A percentile compares a stretch with the other conserved stretches of the same genome.
These are phyloP conservation scores for Fabriciana adippe DNA, from an alignment of 2,888 invertebrate species.

Conservation along the genomic window DNA sequence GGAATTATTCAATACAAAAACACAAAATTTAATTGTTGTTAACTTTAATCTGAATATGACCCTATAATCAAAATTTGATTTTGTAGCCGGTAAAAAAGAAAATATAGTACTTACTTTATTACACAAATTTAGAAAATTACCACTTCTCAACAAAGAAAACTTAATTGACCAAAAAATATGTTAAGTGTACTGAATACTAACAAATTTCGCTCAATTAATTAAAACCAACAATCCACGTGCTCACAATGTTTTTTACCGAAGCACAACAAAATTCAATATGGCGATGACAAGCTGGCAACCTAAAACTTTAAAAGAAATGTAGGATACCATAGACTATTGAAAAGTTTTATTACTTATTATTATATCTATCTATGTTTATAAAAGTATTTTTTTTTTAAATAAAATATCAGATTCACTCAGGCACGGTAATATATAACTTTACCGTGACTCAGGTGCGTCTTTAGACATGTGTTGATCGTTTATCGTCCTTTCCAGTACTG, in stretches of 20 bases:
- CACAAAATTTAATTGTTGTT: slow-evolving; percentile 12
- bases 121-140: slow-evolving; percentile 53
- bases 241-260: slow-evolving; percentile 85
- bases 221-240: slow-evolving; percentile 84
- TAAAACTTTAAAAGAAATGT: slow-evolving; percentile 23
- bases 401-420: no score
- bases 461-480: no score
- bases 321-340: neutral
- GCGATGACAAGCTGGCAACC: slow-evolving; percentile 70
- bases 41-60: slow-evolving; percentile 39
- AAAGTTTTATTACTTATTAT: neutral
- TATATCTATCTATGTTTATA: neutral
- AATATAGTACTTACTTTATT: slow-evolving; percentile 66
- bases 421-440: no score
- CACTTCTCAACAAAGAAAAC: slow-evolving; percentile 54
- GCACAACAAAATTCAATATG: slow-evolving; percentile 86
- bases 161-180: slow-evolving; percentile 55
- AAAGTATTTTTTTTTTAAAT: no score
- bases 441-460: no score
- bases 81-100: slow-evolving; percentile 61
- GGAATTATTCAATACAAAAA: neutral
- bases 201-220: slow-evolving; percentile 67
- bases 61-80: slow-evolving; percentile 62
- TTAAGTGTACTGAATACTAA: slow-evolving; percentile 62
- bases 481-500: no score